Base-by-base conservation (phyloP, 2,113 vertebrate species). In the Arenaria interpres region DNA sequence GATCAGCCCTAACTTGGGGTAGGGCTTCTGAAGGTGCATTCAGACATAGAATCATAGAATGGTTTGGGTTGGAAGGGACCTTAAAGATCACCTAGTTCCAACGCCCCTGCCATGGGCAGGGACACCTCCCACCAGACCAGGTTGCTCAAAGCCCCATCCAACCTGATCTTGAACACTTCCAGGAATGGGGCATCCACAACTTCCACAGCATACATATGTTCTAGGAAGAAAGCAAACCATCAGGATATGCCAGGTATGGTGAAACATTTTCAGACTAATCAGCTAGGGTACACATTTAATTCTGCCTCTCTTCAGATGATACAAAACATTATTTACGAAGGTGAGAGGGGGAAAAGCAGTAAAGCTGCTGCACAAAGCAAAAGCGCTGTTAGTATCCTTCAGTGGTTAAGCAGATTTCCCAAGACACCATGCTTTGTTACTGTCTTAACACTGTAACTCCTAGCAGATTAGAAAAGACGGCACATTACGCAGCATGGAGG, bases 401-500 rank as follows among this genome's bases (percentile, higher is more conserved):
- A 24, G 30, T 14, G 12, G 25, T 48, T 82, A 53, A 86, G 35
- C 0, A 62, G 45, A 80, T 89, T 80, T 84, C 45, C 67, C 54
- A 66, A 66, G 76, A 88, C 74, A 92, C 79, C 32, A 23, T 1
- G 14, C 35, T 88, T 76, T 92, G 71, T 88, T 95, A 90, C 35
- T 27, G 3, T n/a, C 62, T 43, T 16, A 75, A 50, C 57, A 33
- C 25, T 32, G 11, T 15, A 79, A 32, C 51, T 85, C n/a, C 24
- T 1, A 28, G 81, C 39, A 93, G 51, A 96, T 78, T 64, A 66
- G 83, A 80, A 54, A 80, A 86, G 79, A 64, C 89, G 92, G 83
- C n/a, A 25, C 81, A n/a, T 13, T 19, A 7, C 1, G 1, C 19
- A 87, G 45, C 43, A 24, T 0, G 0, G 45, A 85, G 28, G 41